Conservation (phyloP, 2,113 vertebrate genomes). For the Macrotis lagotis region DNA sequence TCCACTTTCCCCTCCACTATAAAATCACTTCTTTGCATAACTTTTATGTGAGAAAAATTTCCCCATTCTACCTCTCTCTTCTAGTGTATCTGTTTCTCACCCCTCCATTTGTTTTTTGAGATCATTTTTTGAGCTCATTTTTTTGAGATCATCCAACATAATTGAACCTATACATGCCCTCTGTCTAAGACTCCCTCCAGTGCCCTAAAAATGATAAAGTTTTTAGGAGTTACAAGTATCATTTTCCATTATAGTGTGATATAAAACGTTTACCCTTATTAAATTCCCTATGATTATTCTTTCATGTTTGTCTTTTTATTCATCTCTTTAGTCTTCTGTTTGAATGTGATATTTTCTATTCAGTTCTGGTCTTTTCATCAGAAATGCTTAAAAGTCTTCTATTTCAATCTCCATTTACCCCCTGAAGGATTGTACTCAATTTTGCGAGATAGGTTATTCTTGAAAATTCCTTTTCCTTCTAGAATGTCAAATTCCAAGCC, state of each 20-base stretch:
- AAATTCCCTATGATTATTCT: not conserved
- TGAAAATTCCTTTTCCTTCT: not conserved
- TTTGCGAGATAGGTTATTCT: not conserved
- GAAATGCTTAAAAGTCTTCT: not conserved
- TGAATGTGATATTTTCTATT: not conserved
- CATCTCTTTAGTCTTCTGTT: not conserved
- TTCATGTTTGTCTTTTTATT: not conserved
- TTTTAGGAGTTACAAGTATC: not conserved
- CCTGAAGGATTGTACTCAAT: not conserved
- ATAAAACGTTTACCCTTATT: not conserved
- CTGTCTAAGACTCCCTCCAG: not conserved
- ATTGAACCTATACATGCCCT: not conserved
- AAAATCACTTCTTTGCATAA: not conserved
- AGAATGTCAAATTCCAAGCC: not conserved
- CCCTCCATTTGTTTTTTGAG: not conserved
- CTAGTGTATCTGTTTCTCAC: not conserved
- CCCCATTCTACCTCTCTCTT: not conserved
- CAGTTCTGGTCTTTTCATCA: not conserved
- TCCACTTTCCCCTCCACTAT: not conserved
- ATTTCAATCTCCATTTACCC: not conserved
- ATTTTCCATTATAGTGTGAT: not conserved
- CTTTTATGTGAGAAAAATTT: not conserved
- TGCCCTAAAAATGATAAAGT: not conserved
- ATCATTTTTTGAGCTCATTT: not conserved
- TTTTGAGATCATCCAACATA: not conserved